These are phyloP conservation scores for Plusia festucae DNA, from an alignment of 2,888 invertebrate species.

Conservation along the genomic window DNA sequence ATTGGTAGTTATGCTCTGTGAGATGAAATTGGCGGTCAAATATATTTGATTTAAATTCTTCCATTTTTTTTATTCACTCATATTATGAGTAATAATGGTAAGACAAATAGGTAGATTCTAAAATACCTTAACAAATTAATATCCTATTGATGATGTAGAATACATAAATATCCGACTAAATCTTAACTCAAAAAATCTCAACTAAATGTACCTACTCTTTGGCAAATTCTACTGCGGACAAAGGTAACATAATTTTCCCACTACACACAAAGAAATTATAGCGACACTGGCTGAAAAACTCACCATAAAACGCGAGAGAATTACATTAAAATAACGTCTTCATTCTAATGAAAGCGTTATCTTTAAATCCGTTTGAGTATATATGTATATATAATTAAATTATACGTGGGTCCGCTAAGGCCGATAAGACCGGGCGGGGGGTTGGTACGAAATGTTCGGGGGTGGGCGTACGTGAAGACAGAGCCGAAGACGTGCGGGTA, in stretches of 20 bases:
- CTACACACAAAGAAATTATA: neutral
- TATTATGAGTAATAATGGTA: no score
- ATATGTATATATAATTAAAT: conserved; percentile 67
- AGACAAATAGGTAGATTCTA: no score
- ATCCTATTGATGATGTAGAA: no score
- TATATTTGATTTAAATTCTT: no score
- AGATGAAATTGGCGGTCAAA: conserved; percentile 16
- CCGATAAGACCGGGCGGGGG: conserved; percentile 81
- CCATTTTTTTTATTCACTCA: no score
- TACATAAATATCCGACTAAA: no score
- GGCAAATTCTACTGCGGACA: no score
- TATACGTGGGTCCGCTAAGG: conserved; percentile 70
- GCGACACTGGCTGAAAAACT: neutral
- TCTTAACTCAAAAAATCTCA: no score
- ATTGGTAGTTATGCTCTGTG: conserved; percentile 5
- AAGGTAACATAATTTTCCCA: neutral
- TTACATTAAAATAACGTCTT: conserved; percentile 53
- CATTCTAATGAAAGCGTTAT: conserved; percentile 53
- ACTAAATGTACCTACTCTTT: no score
- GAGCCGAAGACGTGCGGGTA: conserved; percentile 79
- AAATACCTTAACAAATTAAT: no score
- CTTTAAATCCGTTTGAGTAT: conserved; percentile 55
- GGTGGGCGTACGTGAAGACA: conserved; percentile 86
- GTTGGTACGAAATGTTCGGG: conserved; percentile 72
- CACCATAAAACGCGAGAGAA: conserved; percentile 7